Conservation (phyloP, 1,140 invertebrate species). For the Steinernema khuongi region DNA sequence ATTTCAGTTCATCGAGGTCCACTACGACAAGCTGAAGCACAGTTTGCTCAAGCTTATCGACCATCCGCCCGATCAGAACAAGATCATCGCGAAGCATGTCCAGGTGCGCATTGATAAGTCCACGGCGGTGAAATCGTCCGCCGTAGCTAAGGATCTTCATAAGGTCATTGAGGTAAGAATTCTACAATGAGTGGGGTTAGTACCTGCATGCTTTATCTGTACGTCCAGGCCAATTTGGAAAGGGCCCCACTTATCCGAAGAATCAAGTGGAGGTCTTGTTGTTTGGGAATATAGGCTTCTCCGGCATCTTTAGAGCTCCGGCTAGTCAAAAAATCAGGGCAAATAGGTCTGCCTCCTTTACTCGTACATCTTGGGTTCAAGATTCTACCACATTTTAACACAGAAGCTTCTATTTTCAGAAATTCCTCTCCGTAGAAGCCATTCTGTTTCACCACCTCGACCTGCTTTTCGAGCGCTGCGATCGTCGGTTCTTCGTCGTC, state of each 20-base stretch:
- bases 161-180: neutral
- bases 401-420: too few relatives aligned
- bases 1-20: neutral
- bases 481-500: neutral
- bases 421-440: neutral
- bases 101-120: neutral
- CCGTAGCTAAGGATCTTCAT: neutral
- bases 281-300: too few relatives aligned
- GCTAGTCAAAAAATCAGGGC: too few relatives aligned
- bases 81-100: neutral
- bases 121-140: neutral
- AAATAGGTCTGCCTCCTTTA: too few relatives aligned
- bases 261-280: too few relatives aligned
- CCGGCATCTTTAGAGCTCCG: too few relatives aligned
- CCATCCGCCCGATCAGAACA: neutral
- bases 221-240: too few relatives aligned
- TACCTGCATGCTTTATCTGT: too few relatives aligned
- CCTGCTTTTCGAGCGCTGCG: neutral
- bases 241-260: too few relatives aligned
- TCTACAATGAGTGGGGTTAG: too few relatives aligned
- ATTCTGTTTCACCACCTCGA: neutral
- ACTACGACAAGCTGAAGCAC: neutral
- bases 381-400: too few relatives aligned
- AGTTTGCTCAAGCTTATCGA: neutral
- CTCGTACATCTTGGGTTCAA: too few relatives aligned